Base-by-base conservation (phyloP, 2,888 invertebrate species). In the Eulithis testata region DNA sequence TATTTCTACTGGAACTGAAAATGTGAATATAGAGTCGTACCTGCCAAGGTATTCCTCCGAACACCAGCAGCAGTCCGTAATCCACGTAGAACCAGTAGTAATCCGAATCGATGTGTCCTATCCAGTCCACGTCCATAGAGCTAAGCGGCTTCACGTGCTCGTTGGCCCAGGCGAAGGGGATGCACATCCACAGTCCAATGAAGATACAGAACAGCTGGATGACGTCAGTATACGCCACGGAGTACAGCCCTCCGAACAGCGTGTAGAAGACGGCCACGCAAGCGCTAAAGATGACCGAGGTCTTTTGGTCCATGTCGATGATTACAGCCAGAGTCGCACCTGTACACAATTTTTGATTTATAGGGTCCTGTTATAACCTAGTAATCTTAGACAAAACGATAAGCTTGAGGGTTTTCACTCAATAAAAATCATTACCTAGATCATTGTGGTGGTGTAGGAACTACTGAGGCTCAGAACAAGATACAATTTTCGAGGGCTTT, bases 1-100 rank as follows among this genome's bases (percentile, higher is more conserved):
- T 21, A 21, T 21, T 21, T 21, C 8, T 3, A 37, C 37, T 37
- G 8, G 6, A 37, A 37, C 6, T 37, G 37, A 37, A 37, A 37
- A 5, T 37, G 37, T 21, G 31, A 6, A 31, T 5, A 31, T 31
- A 40, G 8, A 44, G 36, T 70, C 85, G 79, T 36, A 96, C 96
- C 95, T 99, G 98, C 98, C 99, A 99, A 0, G 99, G 99, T 77
- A 99, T 99, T 51, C 99, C 99, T 14, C 99, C 99, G 80, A 99
- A 98, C 55, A 99, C 93, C 65, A 99, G 94, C 76, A 99, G 93
- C 75, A 99, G 90, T 11, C 97, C 98, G 76, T 97, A 96, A 90
- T 99, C 99, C 58, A 97, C 78, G 85, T 99, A 99, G 76, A 94
- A 96, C 94, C 97, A 97, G 76, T 96, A 95, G 79, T 97, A 96